Evolutionary conservation across 2,888 invertebrate genomes (phyloP), one percentile per base, ranked within the genome.

Genomic region (Malacosoma neustria): DNA sequence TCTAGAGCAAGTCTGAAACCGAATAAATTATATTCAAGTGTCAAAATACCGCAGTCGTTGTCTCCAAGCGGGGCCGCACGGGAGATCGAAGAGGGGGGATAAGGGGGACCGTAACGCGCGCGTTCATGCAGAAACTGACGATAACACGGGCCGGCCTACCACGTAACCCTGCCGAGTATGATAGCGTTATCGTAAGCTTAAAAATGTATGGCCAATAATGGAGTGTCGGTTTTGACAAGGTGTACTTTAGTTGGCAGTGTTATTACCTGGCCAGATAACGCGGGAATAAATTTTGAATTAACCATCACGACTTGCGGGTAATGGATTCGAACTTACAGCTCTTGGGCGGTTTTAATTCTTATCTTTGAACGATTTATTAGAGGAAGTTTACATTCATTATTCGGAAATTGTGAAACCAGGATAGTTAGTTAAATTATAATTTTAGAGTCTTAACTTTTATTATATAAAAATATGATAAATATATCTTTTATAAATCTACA

Each of bases 71-170:
- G 43, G 39, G 22, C 44, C 46, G 38, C 45, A 43, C 37, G 39
- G 43, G 40, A 36, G 38, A 49, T 53, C 41, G 46, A 36, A 38
- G 35, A 43, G 38, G 13, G 37, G 43, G 34, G 49, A 45, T 43
- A 49, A 43, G 39, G 44, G 46, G 55, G 51, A 52, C 67, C 69
- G 80, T 82, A 77, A 77, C 81, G 79, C 57, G 66, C 60, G 85
- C 86, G 86, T 85, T 81, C 84, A 86, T 76, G 84, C 69, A 70
- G 82, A 86, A 86, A 80, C 72, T 76, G 81, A 77, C 80, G 87
- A 86, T 85, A 85, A 86, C 84, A 56, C 53, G 54, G 65, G 58
- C 71, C 74, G 67, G 81, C 81, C 84, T 82, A 82, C 81, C 73
- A 79, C 77, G 82, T 79, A 81, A 80, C 82, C 81, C 75, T 61